A percentile compares a stretch with the other conserved stretches of the same genome.
Conservation (phyloP, 2,113 vertebrate genomes). For the Smithornis capensis region DNA sequence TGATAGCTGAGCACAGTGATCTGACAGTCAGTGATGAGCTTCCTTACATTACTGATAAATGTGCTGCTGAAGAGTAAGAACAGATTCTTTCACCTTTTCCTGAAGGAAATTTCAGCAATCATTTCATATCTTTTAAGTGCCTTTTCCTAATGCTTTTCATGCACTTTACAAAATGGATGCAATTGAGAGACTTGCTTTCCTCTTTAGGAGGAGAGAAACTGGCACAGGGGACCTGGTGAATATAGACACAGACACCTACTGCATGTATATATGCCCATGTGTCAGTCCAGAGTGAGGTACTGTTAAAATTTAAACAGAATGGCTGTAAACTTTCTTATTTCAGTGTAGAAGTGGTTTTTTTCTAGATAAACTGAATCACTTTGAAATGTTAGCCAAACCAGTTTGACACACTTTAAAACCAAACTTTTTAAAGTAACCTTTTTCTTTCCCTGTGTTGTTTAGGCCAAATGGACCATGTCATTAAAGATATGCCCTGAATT, state of each 20-base stretch:
- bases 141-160: neutral
- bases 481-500: neutral
- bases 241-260: neutral
- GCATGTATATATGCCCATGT: fast-evolving
- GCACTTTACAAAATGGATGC: neutral
- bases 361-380: neutral
- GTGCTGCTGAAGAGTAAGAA: neutral
- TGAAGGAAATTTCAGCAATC: neutral
- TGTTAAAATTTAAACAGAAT: neutral
- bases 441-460: neutral
- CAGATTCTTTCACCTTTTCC: neutral
- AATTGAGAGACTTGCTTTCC: neutral
- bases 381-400: neutral
- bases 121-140: neutral
- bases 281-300: neutral
- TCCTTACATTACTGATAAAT: neutral
- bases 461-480: neutral
- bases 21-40: neutral
- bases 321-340: neutral
- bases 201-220: neutral
- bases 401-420: neutral
- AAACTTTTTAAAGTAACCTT: neutral
- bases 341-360: neutral
- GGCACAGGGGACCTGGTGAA: neutral
- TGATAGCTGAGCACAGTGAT: neutral